Evolutionary conservation across 2,888 invertebrate genomes (phyloP).

Genomic region (Lasioglossum zephyrum): DNA sequence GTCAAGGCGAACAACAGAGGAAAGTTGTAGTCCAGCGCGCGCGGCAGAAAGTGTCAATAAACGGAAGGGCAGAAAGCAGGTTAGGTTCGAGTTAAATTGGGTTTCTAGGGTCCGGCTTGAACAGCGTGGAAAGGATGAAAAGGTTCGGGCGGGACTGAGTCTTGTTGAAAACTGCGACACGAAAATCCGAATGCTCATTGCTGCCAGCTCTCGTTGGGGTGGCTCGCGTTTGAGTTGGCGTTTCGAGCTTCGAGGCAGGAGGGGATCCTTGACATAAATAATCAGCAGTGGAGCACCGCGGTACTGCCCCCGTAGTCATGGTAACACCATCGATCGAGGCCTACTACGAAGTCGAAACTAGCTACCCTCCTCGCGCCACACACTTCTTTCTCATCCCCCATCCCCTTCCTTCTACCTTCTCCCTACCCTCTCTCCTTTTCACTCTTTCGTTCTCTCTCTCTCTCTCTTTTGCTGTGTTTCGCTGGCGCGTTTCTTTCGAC

Average conservation of each 20-base stretch:
- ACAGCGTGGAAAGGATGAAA: background rate
- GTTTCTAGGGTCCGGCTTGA: background rate
- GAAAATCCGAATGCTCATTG: slow-evolving; percentile 13
- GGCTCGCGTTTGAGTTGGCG: slow-evolving; percentile 63
- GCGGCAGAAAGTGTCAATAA: background rate
- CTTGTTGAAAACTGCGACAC: slow-evolving; percentile 14
- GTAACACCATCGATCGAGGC: slow-evolving; percentile 75
- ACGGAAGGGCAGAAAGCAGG: background rate
- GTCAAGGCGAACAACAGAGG: background rate
- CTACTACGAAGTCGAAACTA: slow-evolving; percentile 68
- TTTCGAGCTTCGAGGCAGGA: slow-evolving; percentile 58
- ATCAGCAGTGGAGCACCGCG: slow-evolving; percentile 80
- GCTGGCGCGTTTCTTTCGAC: slow-evolving; percentile 1
- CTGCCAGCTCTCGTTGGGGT: slow-evolving; percentile 24
- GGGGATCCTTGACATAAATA: slow-evolving; percentile 83
- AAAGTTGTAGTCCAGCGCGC: background rate
- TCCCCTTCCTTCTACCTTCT: background rate
- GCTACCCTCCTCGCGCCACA: slow-evolving; percentile 51
- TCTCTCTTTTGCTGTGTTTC: background rate
- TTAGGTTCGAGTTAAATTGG: background rate
- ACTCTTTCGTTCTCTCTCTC: no score
- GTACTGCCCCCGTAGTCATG: slow-evolving; percentile 71
- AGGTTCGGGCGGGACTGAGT: background rate
- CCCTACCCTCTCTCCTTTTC: background rate
- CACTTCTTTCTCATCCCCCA: slow-evolving; percentile 19